phyloP scores from a whole-genome alignment of 2,888 invertebrate genomes.

The Adelognathus sp. region DNA sequence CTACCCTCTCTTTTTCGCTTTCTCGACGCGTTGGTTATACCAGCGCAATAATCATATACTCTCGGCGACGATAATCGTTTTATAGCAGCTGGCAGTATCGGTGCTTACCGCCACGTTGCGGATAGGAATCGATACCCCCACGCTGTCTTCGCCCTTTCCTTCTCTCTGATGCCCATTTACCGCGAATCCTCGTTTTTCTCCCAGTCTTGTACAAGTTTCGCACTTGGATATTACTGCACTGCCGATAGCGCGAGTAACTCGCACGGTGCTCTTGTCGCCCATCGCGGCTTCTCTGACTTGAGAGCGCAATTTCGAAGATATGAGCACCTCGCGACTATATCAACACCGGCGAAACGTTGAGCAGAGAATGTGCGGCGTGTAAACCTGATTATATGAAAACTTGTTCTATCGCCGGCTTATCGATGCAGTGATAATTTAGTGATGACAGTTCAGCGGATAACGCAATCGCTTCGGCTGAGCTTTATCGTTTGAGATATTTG shows the following conservation, averaged over 20 bases:
- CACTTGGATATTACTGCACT: slow-evolving; percentile 3
- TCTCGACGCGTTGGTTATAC: slow-evolving; percentile 72
- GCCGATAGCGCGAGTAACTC: slow-evolving; percentile 46
- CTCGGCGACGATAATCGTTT: slow-evolving; percentile 79
- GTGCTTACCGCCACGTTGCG: slow-evolving; percentile 63
- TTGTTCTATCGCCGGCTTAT: slow-evolving; percentile 56
- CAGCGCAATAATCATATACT: slow-evolving; percentile 79
- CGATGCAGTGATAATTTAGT: slow-evolving; percentile 48
- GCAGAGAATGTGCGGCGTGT: slow-evolving; percentile 15
- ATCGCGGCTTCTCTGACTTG: slow-evolving; percentile 38
- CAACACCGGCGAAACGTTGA: slow-evolving; percentile 3
- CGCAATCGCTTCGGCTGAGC: slow-evolving; percentile 10
- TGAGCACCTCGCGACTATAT: slow-evolving; percentile 56
- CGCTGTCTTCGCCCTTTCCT: slow-evolving; percentile 53
- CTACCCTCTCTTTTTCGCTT: slow-evolving; percentile 19
- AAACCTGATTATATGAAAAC: slow-evolving; percentile 52
- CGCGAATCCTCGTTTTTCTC: not conserved
- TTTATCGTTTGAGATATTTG: slow-evolving; percentile 19
- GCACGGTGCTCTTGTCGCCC: slow-evolving; percentile 22
- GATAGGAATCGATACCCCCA: slow-evolving; percentile 71
- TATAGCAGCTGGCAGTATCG: slow-evolving; percentile 76
- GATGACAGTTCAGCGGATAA: slow-evolving; percentile 46
- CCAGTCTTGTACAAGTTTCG: slow-evolving; percentile 23
- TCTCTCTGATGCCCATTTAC: slow-evolving; percentile 16
- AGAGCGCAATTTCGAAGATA: slow-evolving; percentile 54